Evolutionary conservation across 2,113 vertebrate species (phyloP).

Genomic region (Cebidichthys violaceus): DNA sequence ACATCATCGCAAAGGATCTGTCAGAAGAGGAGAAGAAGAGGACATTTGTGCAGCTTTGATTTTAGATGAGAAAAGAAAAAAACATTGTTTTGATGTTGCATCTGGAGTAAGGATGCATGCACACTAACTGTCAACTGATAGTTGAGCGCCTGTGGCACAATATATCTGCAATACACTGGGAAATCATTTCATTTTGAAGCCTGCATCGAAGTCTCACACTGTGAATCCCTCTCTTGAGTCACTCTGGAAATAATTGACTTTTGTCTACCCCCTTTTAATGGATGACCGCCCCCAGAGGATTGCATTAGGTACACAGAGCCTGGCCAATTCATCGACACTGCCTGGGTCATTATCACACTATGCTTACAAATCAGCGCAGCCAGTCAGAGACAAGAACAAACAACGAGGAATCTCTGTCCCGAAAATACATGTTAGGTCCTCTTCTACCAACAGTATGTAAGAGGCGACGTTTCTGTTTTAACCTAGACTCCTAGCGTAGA

Average conservation of each 20-base stretch:
- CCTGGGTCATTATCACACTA: constrained; percentile 49
- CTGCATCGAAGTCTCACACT: constrained; percentile 35
- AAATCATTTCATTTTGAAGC: constrained; percentile 50
- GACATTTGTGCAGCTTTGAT: neutral
- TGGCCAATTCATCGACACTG: constrained; percentile 34
- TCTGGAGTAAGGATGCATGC: neutral
- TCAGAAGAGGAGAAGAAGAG: neutral
- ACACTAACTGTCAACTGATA: constrained; percentile 28
- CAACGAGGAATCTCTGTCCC: constrained; percentile 3
- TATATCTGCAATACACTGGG: constrained; percentile 24
- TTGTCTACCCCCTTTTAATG: constrained; percentile 63
- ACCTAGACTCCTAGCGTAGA: constrained; percentile 21
- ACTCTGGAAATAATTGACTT: constrained; percentile 63
- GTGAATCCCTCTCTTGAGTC: constrained; percentile 53
- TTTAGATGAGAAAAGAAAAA: constrained; percentile 30
- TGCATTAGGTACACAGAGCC: constrained; percentile 60
- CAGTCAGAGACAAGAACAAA: constrained; percentile 46
- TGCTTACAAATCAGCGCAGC: constrained; percentile 47
- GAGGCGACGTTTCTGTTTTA: constrained; percentile 51
- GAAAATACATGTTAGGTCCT: constrained; percentile 24
- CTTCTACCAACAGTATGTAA: constrained; percentile 13
- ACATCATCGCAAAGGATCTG: neutral
- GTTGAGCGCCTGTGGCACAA: constrained; percentile 15
- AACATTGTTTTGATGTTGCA: neutral
- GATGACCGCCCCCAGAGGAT: constrained; percentile 54